A percentile compares a stretch with the other conserved stretches of the same genome.
Evolutionary conservation across 2,888 invertebrate species (phyloP).

Genomic region (Diploptera punctata): DNA sequence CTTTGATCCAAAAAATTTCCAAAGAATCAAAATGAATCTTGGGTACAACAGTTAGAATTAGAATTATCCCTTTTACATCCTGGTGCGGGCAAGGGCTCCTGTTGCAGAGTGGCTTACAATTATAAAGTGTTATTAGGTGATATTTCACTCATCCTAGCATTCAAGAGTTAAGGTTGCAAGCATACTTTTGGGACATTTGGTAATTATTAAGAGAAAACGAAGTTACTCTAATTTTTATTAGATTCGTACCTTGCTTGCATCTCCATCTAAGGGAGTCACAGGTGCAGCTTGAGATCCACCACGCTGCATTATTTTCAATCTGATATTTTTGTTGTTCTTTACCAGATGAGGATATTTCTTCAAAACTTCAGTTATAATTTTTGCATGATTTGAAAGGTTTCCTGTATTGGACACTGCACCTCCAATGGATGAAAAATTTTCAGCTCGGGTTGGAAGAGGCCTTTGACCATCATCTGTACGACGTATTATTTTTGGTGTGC

Average conservation of each 20-base stretch:
- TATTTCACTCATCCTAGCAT: no score
- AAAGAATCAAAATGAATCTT: no score
- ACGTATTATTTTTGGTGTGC: not conserved
- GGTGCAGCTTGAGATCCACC: constrained; percentile 30
- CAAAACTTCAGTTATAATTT: constrained; percentile 85
- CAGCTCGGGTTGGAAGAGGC: not conserved
- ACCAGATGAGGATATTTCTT: constrained; percentile 89
- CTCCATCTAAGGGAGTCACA: constrained; percentile 36
- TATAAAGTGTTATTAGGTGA: no score
- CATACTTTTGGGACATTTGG: no score
- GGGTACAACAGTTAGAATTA: no score
- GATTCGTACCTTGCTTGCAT: constrained; percentile 23
- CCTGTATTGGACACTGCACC: constrained; percentile 17
- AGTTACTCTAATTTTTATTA: no score
- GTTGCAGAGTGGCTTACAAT: no score
- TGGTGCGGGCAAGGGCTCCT: no score
- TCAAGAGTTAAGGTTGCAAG: no score
- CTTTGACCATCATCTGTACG: not conserved
- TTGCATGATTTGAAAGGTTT: constrained; percentile 70
- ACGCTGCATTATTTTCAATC: constrained; percentile 75
- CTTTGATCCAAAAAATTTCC: no score
- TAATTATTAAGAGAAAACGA: no score
- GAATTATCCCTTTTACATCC: no score
- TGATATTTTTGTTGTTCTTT: constrained; percentile 86
- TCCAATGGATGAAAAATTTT: not conserved